These are phyloP conservation scores for Epinephelus awoara DNA, from an alignment of 2,797 vertebrate species.

Conservation along the genomic window DNA sequence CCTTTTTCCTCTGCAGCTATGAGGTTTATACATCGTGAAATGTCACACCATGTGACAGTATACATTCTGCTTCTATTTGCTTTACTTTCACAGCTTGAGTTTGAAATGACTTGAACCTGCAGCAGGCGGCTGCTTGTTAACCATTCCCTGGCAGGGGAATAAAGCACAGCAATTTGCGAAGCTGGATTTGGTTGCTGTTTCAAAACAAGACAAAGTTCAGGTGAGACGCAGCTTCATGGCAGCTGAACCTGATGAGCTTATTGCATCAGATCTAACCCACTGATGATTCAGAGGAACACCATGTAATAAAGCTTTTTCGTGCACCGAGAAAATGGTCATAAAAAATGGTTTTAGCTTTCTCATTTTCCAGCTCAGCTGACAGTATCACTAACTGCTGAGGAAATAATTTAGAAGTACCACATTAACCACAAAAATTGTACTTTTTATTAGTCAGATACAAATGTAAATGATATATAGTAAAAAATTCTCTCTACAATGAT, in stretches of 20 bases:
- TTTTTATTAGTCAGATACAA: no score
- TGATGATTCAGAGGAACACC: not conserved
- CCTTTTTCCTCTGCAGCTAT: not conserved
- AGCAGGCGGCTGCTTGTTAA: not conserved
- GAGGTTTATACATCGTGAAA: not conserved
- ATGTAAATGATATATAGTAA: not conserved
- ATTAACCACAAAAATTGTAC: no score
- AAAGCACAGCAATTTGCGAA: not conserved
- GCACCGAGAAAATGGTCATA: not conserved
- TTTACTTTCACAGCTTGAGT: not conserved
- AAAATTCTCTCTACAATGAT: not conserved
- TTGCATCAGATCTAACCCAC: not conserved
- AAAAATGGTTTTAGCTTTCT: not conserved
- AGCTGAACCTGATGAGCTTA: not conserved
- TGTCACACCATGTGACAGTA: not conserved
- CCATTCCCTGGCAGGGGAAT: not conserved
- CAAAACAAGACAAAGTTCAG: not conserved
- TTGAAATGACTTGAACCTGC: not conserved
- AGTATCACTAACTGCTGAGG: not conserved
- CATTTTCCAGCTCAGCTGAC: conserved; percentile 10
- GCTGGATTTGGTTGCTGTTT: not conserved
- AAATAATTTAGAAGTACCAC: not conserved
- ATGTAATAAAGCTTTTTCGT: not conserved
- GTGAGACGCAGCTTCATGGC: not conserved
- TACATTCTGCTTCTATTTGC: not conserved